phyloP scores from a whole-genome alignment of 2,888 invertebrate genomes.

The Agonopterix subpropinquella region DNA sequence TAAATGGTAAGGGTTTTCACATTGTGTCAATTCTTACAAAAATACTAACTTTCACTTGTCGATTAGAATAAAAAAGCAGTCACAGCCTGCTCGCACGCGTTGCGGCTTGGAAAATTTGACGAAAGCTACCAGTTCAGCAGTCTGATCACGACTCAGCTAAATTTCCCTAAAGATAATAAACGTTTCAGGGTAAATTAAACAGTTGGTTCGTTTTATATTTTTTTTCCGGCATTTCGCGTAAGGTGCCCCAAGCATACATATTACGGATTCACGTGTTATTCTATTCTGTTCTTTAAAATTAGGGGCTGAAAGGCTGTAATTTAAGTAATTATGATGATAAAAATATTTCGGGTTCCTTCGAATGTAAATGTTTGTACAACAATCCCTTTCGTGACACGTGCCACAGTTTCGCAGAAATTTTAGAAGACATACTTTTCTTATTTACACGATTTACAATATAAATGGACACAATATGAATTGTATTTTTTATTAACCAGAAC shows the following conservation, averaged over 20 bases:
- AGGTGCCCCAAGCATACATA: constrained; percentile 5
- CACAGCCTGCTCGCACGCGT: constrained; percentile 15
- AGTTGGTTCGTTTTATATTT: constrained; percentile 34
- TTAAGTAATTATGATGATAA: background rate
- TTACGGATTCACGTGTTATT: constrained; percentile 17
- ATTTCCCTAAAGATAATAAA: constrained; percentile 70
- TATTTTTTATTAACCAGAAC: too few species aligned
- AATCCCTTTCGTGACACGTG: too few species aligned
- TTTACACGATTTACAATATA: too few species aligned
- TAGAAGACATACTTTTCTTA: too few species aligned
- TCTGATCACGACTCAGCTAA: constrained; percentile 55
- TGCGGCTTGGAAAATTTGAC: constrained; percentile 27
- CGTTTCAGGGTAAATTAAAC: constrained; percentile 61
- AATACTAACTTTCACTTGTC: constrained; percentile 27
- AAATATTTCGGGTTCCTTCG: too few species aligned
- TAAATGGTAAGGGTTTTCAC: too few species aligned
- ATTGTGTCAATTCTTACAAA: too few species aligned
- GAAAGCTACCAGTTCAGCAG: constrained; percentile 42
- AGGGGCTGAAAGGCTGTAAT: background rate
- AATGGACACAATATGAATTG: too few species aligned
- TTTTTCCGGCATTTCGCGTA: constrained; percentile 13
- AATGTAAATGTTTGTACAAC: too few species aligned
- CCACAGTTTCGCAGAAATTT: too few species aligned
- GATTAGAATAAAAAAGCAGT: constrained; percentile 36
- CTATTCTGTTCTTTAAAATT: constrained; percentile 14